Base-by-base conservation (phyloP, 2,797 vertebrate species). In the Menidia menidia region DNA sequence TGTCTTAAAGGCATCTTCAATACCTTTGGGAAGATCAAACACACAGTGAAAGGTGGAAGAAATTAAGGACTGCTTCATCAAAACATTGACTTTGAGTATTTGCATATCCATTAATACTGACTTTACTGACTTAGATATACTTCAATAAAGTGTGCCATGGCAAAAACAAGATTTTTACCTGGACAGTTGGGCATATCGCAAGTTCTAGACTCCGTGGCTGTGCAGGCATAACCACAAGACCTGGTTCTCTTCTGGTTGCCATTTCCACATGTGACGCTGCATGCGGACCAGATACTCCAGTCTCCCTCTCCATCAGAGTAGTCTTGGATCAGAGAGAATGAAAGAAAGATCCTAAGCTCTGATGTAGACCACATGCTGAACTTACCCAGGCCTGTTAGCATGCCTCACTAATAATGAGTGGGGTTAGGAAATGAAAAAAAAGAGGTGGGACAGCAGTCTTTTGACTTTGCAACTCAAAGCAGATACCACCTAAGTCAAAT, bases 1-100 rank as follows among this genome's bases (percentile, higher is more conserved):
- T 6, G 97, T 98, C 92, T 94, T 95, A 91, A 98, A 99, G 75
- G 97, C 96, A 47, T 99, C 97, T 93, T 99, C 97, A 9, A 99
- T 97, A 81, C 97, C 97, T 99, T 61, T 0, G 32, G 55, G 67
- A 32, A 82, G 62, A 86, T 44, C 44, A 25, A 73, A 68, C 45
- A 57, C 44, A 64, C 25, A 41, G 53, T 57, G 2, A 81, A 62
- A 39, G 50, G 33, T 42, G 60, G 54, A 39, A 39, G 2, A 39
- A 39, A 39, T 6, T 39, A 39, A 61, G 30, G 35, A 39, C 35
- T 39, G 35, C 35, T 39, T 6, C 9, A 39, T 39, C n/a, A 56
- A 44, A 43, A 35, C 31, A 19, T 11, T 3, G 8, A 25, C 52
- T 11, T 45, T 45, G 1, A 54, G 42, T 55, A 1, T 31, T 55